These are phyloP conservation scores for Reticulitermes speratus DNA, from an alignment of 1,140 invertebrate species.

Conservation along the genomic window DNA sequence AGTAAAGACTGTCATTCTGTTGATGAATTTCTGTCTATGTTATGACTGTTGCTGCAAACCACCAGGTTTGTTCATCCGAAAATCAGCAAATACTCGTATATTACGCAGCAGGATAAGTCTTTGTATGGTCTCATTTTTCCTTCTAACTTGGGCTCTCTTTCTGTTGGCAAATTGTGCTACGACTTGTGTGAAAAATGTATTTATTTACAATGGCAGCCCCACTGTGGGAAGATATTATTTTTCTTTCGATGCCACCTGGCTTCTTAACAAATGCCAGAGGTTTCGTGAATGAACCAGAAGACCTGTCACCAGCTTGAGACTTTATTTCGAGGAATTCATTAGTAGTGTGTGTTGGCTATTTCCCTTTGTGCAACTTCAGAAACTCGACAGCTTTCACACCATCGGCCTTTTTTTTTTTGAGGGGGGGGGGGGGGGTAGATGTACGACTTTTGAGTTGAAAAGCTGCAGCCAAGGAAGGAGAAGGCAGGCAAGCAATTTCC, in stretches of 20 bases:
- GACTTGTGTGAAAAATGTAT: slow-evolving; percentile 13
- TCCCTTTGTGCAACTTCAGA: neutral
- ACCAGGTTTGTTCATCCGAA: neutral
- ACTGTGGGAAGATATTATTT: neutral
- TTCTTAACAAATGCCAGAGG: neutral
- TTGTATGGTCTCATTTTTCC: neutral
- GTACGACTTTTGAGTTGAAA: neutral
- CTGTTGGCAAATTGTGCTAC: neutral
- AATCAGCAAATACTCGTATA: neutral
- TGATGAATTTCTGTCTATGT: neutral
- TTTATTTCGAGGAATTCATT: slow-evolving; percentile 1
- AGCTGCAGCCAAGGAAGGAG: neutral
- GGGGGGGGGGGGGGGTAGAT: neutral
- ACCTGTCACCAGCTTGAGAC: neutral
- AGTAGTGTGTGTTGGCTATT: neutral
- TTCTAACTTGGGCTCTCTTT: neutral
- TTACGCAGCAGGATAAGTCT: neutral
- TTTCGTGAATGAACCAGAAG: neutral
- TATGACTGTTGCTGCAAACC: neutral
- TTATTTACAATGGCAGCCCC: neutral
- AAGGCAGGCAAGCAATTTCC: neutral
- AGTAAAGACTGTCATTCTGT: neutral
- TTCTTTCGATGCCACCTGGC: neutral
- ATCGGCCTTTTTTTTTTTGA: neutral
- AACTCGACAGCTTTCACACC: neutral